Evolutionary conservation across 2,888 invertebrate genomes (phyloP), one percentile per base, ranked within the genome.

Genomic region (Chalcosyrphus nemorum): DNA sequence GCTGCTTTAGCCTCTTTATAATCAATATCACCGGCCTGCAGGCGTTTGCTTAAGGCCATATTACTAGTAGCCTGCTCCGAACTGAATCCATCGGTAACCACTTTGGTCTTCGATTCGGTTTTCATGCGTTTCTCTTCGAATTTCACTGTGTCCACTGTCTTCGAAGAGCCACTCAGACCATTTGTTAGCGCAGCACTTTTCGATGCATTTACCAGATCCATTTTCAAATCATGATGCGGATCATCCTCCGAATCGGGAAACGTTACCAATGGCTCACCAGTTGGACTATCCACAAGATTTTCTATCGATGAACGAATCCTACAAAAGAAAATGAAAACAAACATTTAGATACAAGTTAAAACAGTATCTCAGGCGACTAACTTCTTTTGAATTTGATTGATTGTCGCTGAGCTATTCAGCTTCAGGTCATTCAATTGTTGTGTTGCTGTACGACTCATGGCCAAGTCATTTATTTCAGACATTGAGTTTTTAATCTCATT

Each of bases 91-190:
- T 97, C 97, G 75, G 95, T 95, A 17, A 96, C 94, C 35, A 96
- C 95, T 91, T 96, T 95, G 0, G 96, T 95, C 87, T 94, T 94
- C 29, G 94, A 94, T 76, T 96, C 95, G 68, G 96, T 96, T 85
- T 95, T 95, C 91, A 95, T 95, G 87, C 95, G 94, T 89, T 96
- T 96, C 91, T 97, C 95, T 91, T 97, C 96, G 90, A 95, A 96
- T 90, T 96, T 96, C 86, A 96, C 92, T 72, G 95, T 95, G 89
- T 96, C 94, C 32, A 91, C 88, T 13, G 90, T 89, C 71, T 90
- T 91, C 85, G 92, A 88, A 15, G 91, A 90, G 29, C 89, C 89
- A 72, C 87, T 90, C 41, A 90, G 61, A 4, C 89, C 90, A 75
- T 89, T 90, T 87, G 91, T 87, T 89, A 90, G 77, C 89, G 91